Conservation (phyloP, 2,113 vertebrate species). For the Strix uralensis region DNA sequence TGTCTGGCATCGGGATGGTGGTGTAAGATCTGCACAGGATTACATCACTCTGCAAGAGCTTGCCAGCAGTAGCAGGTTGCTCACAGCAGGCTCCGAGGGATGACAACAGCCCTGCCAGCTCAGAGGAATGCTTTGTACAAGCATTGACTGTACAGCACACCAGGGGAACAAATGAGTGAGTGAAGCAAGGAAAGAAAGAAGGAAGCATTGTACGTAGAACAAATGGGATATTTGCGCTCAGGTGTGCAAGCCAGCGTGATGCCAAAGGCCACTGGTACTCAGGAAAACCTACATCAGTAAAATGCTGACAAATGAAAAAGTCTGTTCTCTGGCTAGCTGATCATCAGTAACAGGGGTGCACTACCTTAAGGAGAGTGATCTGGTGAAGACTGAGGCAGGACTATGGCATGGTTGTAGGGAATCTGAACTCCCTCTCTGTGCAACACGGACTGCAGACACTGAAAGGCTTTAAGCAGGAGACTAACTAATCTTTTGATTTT, state of each 20-base stretch:
- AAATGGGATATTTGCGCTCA: conserved; percentile 12
- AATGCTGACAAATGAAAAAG: neutral
- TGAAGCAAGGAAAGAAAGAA: conserved; percentile 1
- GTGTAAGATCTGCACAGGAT: conserved; percentile 5
- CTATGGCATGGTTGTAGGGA: neutral
- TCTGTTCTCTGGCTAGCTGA: neutral
- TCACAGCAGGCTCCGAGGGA: conserved; percentile 6
- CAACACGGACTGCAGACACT: neutral
- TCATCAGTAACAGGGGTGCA: neutral
- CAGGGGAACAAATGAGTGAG: neutral
- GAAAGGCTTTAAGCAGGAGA: neutral
- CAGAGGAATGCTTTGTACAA: conserved; percentile 55
- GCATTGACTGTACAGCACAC: neutral
- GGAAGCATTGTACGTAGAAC: conserved; percentile 41
- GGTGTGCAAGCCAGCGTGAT: neutral
- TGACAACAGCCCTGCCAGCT: conserved; percentile 24
- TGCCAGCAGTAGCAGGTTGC: conserved; percentile 64
- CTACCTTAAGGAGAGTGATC: neutral
- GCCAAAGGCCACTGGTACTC: neutral
- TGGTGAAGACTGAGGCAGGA: neutral
- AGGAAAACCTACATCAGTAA: neutral
- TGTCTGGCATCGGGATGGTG: conserved; percentile 24
- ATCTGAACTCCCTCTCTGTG: neutral
- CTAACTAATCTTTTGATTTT: neutral
- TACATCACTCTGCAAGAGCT: conserved; percentile 11